Conservation (phyloP, 1,140 invertebrate species). For the Drosophila willistoni region DNA sequence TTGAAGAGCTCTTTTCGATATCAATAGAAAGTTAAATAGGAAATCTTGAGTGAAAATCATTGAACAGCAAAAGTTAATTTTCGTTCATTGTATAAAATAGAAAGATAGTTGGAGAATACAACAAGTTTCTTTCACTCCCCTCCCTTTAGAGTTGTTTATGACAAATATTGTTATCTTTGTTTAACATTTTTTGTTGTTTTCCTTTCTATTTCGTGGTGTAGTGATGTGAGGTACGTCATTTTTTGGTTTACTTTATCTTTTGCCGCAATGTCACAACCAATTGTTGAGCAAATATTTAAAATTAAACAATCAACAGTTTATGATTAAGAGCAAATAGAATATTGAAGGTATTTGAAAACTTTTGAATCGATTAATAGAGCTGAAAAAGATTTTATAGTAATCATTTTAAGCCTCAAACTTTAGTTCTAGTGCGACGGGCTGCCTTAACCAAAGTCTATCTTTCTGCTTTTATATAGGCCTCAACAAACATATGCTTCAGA, state of each 20-base stretch:
- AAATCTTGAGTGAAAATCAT: conserved; percentile 66
- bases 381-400: no score
- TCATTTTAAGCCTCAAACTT: no score
- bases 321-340: conserved; percentile 3
- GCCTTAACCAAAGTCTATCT: no score
- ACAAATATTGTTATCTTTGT: conserved; percentile 67
- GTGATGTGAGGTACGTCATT: neutral
- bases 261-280: conserved; percentile 60
- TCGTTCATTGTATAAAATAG: conserved; percentile 45
- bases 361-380: neutral
- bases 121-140: conserved; percentile 12
- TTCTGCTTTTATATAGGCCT: no score
- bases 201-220: neutral
- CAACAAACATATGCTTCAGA: no score
- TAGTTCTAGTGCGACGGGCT: no score
- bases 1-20: conserved; percentile 38
- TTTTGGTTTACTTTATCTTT: conserved; percentile 53
- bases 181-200: neutral
- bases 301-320: conserved; percentile 31
- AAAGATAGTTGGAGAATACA: neutral
- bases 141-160: conserved; percentile 31
- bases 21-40: conserved; percentile 57
- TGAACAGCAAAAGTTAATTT: conserved; percentile 71
- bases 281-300: conserved; percentile 61
- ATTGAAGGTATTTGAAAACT: neutral